phyloP scores from a whole-genome alignment of 2,113 vertebrate genomes.

The Meleagris gallopavo region DNA sequence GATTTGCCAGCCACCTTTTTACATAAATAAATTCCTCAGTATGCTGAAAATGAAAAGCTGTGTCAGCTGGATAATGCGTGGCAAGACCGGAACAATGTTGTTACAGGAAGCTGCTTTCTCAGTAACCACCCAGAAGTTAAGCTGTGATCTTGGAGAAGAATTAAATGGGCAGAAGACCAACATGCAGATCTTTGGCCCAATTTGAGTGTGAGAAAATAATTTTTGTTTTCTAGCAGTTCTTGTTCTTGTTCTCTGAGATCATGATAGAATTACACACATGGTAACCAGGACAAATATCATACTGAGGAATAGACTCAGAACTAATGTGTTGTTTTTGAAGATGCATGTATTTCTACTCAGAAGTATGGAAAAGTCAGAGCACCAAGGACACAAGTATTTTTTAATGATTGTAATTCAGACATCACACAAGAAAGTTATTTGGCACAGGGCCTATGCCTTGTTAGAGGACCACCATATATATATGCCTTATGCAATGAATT shows the following conservation, averaged over 20 bases:
- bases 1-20: accelerated
- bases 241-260: neutral
- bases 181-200: neutral
- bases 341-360: neutral
- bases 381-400: neutral
- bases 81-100: neutral
- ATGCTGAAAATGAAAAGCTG: neutral
- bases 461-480: neutral
- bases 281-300: neutral
- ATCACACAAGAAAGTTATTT: neutral
- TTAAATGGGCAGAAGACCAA: neutral
- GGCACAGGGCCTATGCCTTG: neutral
- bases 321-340: neutral
- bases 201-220: neutral
- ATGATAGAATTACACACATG: neutral
- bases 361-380: neutral
- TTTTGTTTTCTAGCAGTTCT: neutral
- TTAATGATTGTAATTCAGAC: neutral
- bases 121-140: neutral
- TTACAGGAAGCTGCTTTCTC: neutral
- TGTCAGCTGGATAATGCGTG: accelerated
- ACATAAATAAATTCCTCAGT: neutral
- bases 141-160: neutral
- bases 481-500: neutral
- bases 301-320: neutral